Conservation (phyloP, 2,888 invertebrate species). For the Salpingus planirostris region DNA sequence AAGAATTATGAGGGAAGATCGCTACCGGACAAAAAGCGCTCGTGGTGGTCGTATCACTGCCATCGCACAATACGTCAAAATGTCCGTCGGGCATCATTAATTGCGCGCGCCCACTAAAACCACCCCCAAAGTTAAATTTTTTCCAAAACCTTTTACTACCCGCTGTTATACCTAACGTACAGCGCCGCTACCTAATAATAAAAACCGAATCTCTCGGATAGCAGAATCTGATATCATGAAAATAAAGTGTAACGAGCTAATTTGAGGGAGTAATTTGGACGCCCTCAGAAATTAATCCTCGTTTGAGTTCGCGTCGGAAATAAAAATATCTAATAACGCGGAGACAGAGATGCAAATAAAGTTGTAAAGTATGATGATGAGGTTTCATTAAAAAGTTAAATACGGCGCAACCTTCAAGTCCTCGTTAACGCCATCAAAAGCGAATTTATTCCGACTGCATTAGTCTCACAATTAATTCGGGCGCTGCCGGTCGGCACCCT, state of each 20-base stretch:
- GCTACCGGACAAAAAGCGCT: slow-evolving; percentile 16
- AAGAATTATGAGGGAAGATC: slow-evolving; percentile 19
- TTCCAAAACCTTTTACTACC: too few species aligned
- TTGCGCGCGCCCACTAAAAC: slow-evolving; percentile 10
- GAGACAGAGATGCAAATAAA: slow-evolving; percentile 18
- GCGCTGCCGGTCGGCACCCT: too few species aligned
- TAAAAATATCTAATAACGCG: slow-evolving; percentile 2
- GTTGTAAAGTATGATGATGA: slow-evolving; percentile 23
- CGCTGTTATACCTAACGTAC: too few species aligned
- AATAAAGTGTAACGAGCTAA: too few species aligned
- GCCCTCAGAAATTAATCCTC: too few species aligned
- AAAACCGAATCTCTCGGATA: too few species aligned
- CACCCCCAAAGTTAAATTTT: neutral
- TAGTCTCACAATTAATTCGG: too few species aligned
- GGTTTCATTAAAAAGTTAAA: slow-evolving; percentile 28
- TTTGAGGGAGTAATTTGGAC: too few species aligned
- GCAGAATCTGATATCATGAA: too few species aligned
- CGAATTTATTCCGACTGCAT: slow-evolving; percentile 19
- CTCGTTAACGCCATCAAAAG: slow-evolving; percentile 25
- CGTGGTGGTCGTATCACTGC: slow-evolving; percentile 10
- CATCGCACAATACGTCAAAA: slow-evolving; percentile 24
- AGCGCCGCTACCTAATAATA: too few species aligned
- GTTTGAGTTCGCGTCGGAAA: too few species aligned
- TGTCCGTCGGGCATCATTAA: slow-evolving; percentile 25
- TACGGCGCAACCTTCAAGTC: slow-evolving; percentile 22